Conservation (phyloP, 1,140 invertebrate genomes). For the Caenorhabditis elegans region WBcel235 BX284605.5:16208001-16208500, state of each 20-base stretch:
- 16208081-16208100: not conserved
- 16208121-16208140: not conserved
- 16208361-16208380: not conserved
- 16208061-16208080: no score
- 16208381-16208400: not conserved
- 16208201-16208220: not conserved
- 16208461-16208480: not conserved
- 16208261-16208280: not conserved
- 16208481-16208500: not conserved
- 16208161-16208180: not conserved
- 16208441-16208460: not conserved
- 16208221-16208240: not conserved
- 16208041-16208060: no score
- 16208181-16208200: not conserved
- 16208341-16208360: not conserved
- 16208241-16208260: not conserved
- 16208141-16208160: not conserved
- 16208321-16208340: not conserved
- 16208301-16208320: not conserved
- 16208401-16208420: not conserved
- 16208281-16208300: not conserved
- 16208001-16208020: not conserved
- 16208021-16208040: not conserved
- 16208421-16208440: no score
- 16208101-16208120: not conserved